These are phyloP conservation scores for Eretmocerus hayati DNA, from an alignment of 2,888 invertebrate species.

Conservation along the genomic window DNA sequence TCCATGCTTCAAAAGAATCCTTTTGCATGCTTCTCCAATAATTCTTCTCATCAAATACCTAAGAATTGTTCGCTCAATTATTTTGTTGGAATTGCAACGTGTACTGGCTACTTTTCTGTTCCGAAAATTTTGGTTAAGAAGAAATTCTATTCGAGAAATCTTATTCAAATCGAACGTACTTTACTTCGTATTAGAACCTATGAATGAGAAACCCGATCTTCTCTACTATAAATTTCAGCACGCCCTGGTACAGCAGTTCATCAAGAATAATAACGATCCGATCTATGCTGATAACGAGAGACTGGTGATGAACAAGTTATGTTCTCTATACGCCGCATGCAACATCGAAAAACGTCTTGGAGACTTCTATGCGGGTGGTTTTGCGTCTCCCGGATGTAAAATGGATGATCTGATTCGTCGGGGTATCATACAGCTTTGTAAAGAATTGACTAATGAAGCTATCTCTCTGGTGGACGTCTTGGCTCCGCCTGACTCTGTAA, in stretches of 20 bases:
- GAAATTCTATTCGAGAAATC: no score
- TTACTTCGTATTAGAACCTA: no score
- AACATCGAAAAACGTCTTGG: conserved; percentile 70
- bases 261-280: conserved; percentile 42
- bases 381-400: conserved; percentile 32
- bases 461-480: conserved; percentile 55
- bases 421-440: conserved; percentile 50
- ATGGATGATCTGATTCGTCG: conserved; percentile 43
- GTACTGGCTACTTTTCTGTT: no score
- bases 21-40: no score
- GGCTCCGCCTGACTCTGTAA: conserved; percentile 56
- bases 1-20: no score
- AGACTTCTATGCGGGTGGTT: conserved; percentile 63
- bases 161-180: no score
- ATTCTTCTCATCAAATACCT: no score
- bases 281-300: conserved; percentile 49
- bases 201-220: no score
- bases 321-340: conserved; percentile 61
- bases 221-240: conserved; percentile 42
- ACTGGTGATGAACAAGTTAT: conserved; percentile 54
- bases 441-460: conserved; percentile 52
- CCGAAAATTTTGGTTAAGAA: no score
- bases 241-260: conserved; percentile 48
- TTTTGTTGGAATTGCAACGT: no score
- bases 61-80: no score